Evolutionary conservation across 2,888 invertebrate genomes (phyloP).

Genomic region (Iselma pallidipennis): DNA sequence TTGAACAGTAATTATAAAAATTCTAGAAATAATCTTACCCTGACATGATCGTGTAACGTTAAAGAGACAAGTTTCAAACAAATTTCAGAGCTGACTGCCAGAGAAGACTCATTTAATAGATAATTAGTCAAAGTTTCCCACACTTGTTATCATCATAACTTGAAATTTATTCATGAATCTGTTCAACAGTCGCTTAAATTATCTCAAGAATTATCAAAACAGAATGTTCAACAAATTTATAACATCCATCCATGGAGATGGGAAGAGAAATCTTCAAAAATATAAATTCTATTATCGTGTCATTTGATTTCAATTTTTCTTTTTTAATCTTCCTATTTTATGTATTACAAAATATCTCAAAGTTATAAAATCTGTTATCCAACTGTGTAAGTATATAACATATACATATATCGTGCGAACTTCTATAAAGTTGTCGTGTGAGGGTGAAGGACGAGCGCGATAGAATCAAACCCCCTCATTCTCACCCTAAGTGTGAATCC

Average conservation of each 20-base stretch:
- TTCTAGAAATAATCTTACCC: no score
- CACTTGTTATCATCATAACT: background rate
- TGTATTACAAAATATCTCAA: no score
- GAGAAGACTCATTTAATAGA: background rate
- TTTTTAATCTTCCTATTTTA: no score
- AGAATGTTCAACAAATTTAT: no score
- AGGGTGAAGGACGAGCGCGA: constrained; percentile 21
- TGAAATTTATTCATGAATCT: background rate
- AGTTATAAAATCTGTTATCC: no score
- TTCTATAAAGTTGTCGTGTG: constrained; percentile 8
- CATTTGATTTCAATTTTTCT: background rate
- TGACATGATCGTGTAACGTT: no score
- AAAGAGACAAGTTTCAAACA: no score
- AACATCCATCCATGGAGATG: background rate
- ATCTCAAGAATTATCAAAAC: background rate
- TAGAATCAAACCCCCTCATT: constrained; percentile 24
- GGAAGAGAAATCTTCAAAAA: background rate
- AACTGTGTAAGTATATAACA: no score
- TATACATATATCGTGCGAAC: background rate
- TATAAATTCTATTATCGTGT: background rate
- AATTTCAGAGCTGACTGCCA: no score
- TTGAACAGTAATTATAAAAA: no score
- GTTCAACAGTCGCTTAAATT: no score
- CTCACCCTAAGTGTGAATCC: constrained; percentile 29
- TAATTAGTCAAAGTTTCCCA: background rate